Evolutionary conservation across 2,113 vertebrate genomes (phyloP).

Genomic region (Apus apus): DNA sequence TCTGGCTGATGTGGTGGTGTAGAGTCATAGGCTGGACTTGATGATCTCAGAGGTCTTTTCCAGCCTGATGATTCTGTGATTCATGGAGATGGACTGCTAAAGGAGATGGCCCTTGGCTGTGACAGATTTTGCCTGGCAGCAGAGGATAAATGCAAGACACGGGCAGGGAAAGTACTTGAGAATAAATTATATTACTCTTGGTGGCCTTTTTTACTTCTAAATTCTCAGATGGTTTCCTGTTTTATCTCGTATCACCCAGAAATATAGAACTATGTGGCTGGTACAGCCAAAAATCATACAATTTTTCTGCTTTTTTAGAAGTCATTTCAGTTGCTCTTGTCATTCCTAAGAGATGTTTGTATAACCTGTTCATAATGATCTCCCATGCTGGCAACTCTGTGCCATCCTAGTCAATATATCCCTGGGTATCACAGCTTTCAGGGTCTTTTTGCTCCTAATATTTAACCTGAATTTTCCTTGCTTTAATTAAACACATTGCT

Average conservation of each 20-base stretch:
- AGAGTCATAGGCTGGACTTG: too few relatives aligned
- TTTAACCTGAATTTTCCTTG: neutral
- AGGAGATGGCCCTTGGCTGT: neutral
- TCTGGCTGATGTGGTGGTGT: too few relatives aligned
- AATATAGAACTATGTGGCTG: neutral
- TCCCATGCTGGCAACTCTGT: neutral
- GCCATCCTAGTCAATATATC: neutral
- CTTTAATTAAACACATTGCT: neutral
- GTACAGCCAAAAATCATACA: neutral
- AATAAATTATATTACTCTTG: neutral
- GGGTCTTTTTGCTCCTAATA: neutral
- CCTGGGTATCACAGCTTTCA: neutral
- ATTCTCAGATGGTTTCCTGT: neutral
- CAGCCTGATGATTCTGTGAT: too few relatives aligned
- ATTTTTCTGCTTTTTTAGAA: neutral
- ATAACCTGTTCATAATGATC: neutral
- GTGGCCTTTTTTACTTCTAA: neutral
- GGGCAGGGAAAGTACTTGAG: neutral
- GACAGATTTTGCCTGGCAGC: neutral
- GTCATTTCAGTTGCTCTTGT: neutral
- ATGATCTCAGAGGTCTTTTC: too few relatives aligned
- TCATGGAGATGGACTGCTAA: neutral
- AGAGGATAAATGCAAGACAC: neutral
- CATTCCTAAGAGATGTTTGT: neutral
- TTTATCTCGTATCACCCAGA: neutral